Percentiles rank a stretch among this genome's conserved stretches.
Evolutionary conservation across 1,140 invertebrate species (phyloP).

Genomic region (Drosophila sp.): DNA sequence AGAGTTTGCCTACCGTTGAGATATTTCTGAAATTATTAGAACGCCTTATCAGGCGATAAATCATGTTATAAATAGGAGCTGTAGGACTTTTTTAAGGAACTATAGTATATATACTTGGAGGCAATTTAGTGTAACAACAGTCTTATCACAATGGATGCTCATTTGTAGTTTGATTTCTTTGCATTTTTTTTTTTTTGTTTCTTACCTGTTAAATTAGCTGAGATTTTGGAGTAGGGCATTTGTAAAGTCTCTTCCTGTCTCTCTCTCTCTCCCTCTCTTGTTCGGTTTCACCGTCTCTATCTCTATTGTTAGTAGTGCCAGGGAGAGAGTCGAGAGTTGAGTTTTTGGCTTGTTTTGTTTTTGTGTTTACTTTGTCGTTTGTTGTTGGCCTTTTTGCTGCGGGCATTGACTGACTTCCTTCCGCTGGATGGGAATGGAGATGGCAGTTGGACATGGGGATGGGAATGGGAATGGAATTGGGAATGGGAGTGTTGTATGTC

Average conservation of each 20-base stretch:
- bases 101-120: neutral
- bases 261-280: neutral
- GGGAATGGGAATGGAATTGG: too few relatives aligned
- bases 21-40: too few relatives aligned
- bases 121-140: neutral
- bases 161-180: conserved; percentile 23
- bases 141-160: conserved; percentile 28
- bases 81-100: neutral
- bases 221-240: conserved; percentile 42
- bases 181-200: conserved; percentile 17
- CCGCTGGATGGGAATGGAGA: conserved; percentile 33
- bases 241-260: conserved; percentile 24
- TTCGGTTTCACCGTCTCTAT: neutral
- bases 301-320: neutral
- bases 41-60: too few relatives aligned
- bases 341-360: conserved; percentile 60
- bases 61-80: neutral
- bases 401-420: conserved; percentile 80
- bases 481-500: conserved; percentile 35
- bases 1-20: too few relatives aligned
- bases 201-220: conserved; percentile 51
- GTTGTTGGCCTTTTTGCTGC: conserved; percentile 71
- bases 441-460: too few relatives aligned
- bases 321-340: neutral
- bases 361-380: conserved; percentile 77